These are phyloP conservation scores for Silurus glanis DNA, from an alignment of 2,113 vertebrate genomes.

Conservation along the genomic window DNA sequence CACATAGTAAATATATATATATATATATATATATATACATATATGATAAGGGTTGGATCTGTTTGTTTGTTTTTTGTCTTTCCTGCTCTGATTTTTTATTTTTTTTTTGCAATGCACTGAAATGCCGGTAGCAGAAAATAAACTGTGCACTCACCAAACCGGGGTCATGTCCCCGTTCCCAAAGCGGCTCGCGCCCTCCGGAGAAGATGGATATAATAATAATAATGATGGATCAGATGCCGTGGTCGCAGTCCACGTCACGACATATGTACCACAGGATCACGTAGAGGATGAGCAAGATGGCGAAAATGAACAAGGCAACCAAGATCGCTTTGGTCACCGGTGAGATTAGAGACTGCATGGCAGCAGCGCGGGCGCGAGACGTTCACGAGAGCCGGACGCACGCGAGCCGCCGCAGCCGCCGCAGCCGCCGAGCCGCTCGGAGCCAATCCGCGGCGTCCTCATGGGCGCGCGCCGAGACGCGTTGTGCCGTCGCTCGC, in stretches of 20 bases:
- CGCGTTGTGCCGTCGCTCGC: conserved; percentile 18
- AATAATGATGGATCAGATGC: conserved; percentile 70
- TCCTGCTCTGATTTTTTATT: too few species aligned
- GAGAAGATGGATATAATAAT: background rate
- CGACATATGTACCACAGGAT: conserved; percentile 90
- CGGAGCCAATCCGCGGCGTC: conserved; percentile 54
- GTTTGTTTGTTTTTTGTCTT: background rate
- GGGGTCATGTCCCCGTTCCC: conserved; percentile 17
- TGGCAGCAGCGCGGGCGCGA: conserved; percentile 67
- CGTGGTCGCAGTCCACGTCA: conserved; percentile 86
- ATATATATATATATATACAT: too few species aligned
- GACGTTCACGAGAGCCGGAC: background rate
- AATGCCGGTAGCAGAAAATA: background rate
- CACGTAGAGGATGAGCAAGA: conserved; percentile 86
- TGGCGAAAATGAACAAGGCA: conserved; percentile 86
- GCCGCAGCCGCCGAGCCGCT: conserved; percentile 3
- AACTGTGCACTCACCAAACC: background rate
- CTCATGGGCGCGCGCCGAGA: conserved; percentile 67
- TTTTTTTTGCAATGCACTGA: background rate
- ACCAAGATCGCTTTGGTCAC: conserved; percentile 86
- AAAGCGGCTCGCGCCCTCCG: background rate
- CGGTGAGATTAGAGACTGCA: conserved; percentile 86
- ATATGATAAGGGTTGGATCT: background rate
- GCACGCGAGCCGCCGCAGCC: conserved; percentile 2
- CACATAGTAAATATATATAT: background rate